Evolutionary conservation across 2,113 vertebrate genomes (phyloP).

Genomic region (Takifugu flavidus): DNA sequence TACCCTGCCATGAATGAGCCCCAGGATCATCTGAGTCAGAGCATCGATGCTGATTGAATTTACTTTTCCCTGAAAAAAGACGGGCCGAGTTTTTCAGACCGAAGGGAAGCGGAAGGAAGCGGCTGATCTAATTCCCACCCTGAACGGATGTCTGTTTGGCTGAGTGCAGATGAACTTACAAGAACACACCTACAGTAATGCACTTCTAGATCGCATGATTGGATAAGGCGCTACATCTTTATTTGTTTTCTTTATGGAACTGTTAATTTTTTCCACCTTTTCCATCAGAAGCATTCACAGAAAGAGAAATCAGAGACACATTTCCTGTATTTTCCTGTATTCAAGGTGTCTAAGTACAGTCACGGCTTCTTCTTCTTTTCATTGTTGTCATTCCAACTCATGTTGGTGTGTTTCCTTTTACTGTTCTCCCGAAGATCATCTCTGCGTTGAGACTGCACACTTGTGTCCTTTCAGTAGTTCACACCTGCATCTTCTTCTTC

Average conservation of each 20-base stretch:
- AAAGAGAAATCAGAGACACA: no score
- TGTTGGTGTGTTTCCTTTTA: no score
- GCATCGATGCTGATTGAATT: slow-evolving; percentile 63
- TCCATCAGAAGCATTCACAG: no score
- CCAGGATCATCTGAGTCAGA: slow-evolving; percentile 38
- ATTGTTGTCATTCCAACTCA: no score
- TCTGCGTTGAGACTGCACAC: no score
- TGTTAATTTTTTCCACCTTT: no score
- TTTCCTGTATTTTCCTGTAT: no score
- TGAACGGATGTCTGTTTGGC: slow-evolving; percentile 30
- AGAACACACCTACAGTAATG: background rate
- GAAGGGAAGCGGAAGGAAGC: slow-evolving; percentile 38
- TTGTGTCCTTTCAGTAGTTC: background rate
- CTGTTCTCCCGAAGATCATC: no score
- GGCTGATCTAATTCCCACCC: slow-evolving; percentile 33
- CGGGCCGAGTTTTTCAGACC: slow-evolving; percentile 31
- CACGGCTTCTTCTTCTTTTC: no score
- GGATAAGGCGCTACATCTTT: background rate
- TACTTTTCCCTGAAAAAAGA: slow-evolving; percentile 47
- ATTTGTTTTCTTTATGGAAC: no score
- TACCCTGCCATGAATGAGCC: slow-evolving; percentile 44
- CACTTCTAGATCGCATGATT: background rate
- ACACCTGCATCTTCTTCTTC: background rate
- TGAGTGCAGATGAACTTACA: background rate
- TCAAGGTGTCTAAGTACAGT: no score